Evolutionary conservation across 2,797 vertebrate species (phyloP), one percentile per base, ranked within the genome.

Genomic region (Oreochromis mossambicus): DNA sequence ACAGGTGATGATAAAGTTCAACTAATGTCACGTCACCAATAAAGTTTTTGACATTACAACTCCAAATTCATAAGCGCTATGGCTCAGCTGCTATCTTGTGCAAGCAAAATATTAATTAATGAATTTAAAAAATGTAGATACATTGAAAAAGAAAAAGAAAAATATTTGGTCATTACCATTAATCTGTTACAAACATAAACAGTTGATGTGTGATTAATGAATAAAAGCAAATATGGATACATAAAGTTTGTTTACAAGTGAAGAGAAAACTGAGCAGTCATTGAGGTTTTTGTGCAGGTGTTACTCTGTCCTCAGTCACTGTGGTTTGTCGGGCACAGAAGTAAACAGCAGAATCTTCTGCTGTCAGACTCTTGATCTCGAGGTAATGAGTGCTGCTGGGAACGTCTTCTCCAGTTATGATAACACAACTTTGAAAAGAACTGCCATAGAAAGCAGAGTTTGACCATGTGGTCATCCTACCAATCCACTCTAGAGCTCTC

Each of bases 391-490:
- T 50, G 4, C 48, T 50, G 48, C 48, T 50, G 48, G 48, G 4
- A 29, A 29, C 29, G 48, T 19, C 48, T 9, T 51, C 48, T 51
- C 4, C 48, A 51, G 48, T 51, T 0, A 50, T 50, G 48, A 50
- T 50, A 0, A 50, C 0, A 51, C 4, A 8, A 50, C 48, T 50
- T 50, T 50, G 48, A 51, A 51, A 51, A 2, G 48, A 51, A 50
- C 3, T 52, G 19, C 9, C 50, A 52, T 52, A 52, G 3, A 2
- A 1, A 50, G 50, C 50, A 51, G 50, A 51, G 50, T 51, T 11
- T 2, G 0, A n/a, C 8, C 50, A 8, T 0, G 50, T 51, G 50
- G 5, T 0, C 50, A 51, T 51, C 19, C 50, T 1, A 0, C 19
- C 50, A 51, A 52, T 52, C 50, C 50, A 52, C 19, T 52, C 50